Evolutionary conservation across 2,797 vertebrate species (phyloP).

Genomic region (Halcyon chelicuti): DNA sequence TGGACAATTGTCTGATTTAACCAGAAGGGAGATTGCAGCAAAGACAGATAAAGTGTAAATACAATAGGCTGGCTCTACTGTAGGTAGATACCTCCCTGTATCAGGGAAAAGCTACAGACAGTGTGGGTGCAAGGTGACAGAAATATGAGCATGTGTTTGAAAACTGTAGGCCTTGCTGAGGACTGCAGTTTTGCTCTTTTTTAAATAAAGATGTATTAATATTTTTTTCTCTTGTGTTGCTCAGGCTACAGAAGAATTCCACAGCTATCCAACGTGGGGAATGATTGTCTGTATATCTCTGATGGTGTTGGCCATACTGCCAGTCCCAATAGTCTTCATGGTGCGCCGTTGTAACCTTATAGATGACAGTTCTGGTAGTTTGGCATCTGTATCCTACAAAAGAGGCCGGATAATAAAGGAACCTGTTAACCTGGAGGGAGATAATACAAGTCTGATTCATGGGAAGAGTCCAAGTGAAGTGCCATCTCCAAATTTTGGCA

Average conservation of each 20-base stretch:
- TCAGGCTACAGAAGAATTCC: slow-evolving; percentile 85
- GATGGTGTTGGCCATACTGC: slow-evolving; percentile 89
- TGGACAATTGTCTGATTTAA: background rate
- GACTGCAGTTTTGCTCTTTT: background rate
- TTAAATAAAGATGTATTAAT: background rate
- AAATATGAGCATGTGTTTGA: background rate
- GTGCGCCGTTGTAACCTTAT: slow-evolving; percentile 90
- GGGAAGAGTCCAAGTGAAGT: slow-evolving; percentile 90
- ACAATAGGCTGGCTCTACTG: background rate
- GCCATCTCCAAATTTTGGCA: slow-evolving; percentile 89
- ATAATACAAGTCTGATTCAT: slow-evolving; percentile 91
- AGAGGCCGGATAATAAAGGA: slow-evolving; percentile 94
- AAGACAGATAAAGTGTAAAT: background rate
- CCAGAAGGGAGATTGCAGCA: background rate
- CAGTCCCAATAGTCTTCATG: slow-evolving; percentile 88
- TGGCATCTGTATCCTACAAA: slow-evolving; percentile 91
- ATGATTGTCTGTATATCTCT: slow-evolving; percentile 88
- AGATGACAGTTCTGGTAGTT: slow-evolving; percentile 79
- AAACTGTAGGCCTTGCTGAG: background rate
- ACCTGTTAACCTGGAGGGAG: slow-evolving; percentile 83
- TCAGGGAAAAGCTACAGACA: background rate
- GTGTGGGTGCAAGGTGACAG: background rate
- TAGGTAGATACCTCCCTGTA: background rate
- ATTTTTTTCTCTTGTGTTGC: background rate
- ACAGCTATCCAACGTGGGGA: slow-evolving; percentile 90